Conservation (phyloP, 2,888 invertebrate species). For the Synergus itoensis region DNA sequence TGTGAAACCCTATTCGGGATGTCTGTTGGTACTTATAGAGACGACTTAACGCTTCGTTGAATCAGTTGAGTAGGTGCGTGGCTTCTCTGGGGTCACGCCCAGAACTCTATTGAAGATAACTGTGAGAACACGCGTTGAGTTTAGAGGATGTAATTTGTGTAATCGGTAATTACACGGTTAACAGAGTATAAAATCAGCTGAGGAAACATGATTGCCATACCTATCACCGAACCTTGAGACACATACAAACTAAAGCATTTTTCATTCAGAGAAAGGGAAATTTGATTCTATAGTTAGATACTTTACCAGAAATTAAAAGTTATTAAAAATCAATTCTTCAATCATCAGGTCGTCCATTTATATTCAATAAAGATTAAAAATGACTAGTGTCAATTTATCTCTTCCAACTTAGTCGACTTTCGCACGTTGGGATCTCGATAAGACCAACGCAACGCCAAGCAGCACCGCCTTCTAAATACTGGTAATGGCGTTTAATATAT, state of each 20-base stretch:
- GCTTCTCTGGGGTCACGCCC: constrained; percentile 30
- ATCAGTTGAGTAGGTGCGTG: constrained; percentile 33
- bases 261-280: background rate
- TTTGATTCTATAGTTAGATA: no score
- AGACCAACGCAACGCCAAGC: constrained; percentile 57
- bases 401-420: background rate
- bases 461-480: constrained; percentile 73
- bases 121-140: constrained; percentile 36
- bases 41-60: constrained; percentile 33
- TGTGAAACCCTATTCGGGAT: background rate
- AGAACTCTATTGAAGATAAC: constrained; percentile 28
- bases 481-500: constrained; percentile 75
- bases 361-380: constrained; percentile 10
- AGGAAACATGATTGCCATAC: constrained; percentile 15
- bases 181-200: constrained; percentile 27
- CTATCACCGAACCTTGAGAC: background rate
- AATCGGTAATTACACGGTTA: constrained; percentile 37
- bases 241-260: constrained; percentile 11
- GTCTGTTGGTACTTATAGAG: background rate
- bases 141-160: constrained; percentile 35
- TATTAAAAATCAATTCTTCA: background rate
- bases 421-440: constrained; percentile 65
- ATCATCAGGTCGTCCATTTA: background rate
- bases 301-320: no score
- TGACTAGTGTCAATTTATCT: background rate